phyloP scores from a whole-genome alignment of 53 echinoderm and acorn worm genomes.

The Hippasteria phrygiana region DNA sequence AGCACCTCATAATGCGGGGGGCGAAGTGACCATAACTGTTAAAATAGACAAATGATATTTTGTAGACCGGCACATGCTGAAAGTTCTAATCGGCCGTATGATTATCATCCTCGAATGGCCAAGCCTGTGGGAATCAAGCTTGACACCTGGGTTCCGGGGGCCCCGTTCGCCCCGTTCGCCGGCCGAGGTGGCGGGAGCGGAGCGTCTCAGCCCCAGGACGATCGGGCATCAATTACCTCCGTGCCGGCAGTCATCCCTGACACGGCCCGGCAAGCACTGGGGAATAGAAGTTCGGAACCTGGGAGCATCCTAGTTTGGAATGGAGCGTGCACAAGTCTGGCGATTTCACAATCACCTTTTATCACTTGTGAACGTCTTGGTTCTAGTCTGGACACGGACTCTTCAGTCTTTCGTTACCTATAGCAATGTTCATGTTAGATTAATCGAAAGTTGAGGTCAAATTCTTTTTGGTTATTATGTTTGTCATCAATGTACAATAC shows the following conservation, averaged over 20 bases:
- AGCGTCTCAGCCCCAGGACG: neutral
- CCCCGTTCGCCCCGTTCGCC: neutral
- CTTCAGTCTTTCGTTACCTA: too few species aligned
- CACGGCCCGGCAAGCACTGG: neutral
- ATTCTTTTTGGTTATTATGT: too few species aligned
- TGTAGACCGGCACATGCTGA: neutral
- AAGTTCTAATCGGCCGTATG: conserved; percentile 40
- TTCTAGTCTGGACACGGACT: too few species aligned
- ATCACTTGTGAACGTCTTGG: too few species aligned
- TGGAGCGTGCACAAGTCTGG: too few species aligned
- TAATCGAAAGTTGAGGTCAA: too few species aligned
- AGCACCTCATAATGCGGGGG: neutral
- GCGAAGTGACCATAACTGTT: neutral
- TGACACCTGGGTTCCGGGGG: conserved; percentile 29
- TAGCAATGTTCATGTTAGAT: too few species aligned
- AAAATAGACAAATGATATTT: neutral
- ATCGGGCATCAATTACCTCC: conserved; percentile 5
- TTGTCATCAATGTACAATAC: too few species aligned
- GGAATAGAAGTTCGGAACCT: neutral
- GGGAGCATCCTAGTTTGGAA: neutral
- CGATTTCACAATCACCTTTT: too few species aligned
- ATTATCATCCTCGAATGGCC: neutral
- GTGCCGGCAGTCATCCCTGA: neutral
- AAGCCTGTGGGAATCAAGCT: neutral
- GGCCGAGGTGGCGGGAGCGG: conserved; percentile 7